Evolutionary conservation across 2,888 invertebrate species (phyloP).

Genomic region (Hirtodrosophila confusa): DNA sequence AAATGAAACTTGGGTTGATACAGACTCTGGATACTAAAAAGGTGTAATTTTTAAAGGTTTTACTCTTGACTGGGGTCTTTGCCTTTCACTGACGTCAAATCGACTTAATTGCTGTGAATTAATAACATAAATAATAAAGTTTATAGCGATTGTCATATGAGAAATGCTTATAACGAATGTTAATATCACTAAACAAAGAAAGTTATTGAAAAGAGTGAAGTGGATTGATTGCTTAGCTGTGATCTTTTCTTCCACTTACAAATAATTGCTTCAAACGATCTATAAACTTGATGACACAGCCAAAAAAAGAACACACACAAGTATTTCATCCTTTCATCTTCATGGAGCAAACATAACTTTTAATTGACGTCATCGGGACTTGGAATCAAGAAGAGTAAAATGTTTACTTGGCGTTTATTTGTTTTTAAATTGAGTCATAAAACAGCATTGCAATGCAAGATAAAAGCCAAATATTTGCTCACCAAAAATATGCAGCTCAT

Average conservation of each 20-base stretch:
- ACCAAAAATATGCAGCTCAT: conserved; percentile 18
- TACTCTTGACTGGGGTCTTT: conserved; percentile 22
- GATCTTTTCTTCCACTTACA: too few species aligned
- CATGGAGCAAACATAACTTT: not conserved
- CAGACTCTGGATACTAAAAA: too few species aligned
- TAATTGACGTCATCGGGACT: conserved; percentile 1
- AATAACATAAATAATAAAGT: conserved; percentile 31
- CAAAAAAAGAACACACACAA: too few species aligned
- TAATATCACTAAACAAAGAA: too few species aligned
- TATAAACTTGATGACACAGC: too few species aligned
- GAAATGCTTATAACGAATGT: too few species aligned
- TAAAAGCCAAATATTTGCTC: conserved; percentile 49
- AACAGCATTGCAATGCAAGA: conserved; percentile 38
- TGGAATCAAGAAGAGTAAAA: conserved; percentile 2
- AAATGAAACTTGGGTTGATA: too few species aligned
- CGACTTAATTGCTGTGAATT: conserved; percentile 25
- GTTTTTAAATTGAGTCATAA: conserved; percentile 69
- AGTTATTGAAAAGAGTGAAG: too few species aligned
- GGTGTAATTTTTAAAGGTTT: not conserved
- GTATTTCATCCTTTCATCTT: not conserved
- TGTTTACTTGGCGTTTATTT: conserved; percentile 35
- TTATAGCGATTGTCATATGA: too few species aligned
- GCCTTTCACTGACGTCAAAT: conserved; percentile 32
- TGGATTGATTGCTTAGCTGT: too few species aligned
- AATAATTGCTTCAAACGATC: too few species aligned